Evolutionary conservation across 1,140 invertebrate genomes (phyloP).

Genomic region (Planococcus citri): DNA sequence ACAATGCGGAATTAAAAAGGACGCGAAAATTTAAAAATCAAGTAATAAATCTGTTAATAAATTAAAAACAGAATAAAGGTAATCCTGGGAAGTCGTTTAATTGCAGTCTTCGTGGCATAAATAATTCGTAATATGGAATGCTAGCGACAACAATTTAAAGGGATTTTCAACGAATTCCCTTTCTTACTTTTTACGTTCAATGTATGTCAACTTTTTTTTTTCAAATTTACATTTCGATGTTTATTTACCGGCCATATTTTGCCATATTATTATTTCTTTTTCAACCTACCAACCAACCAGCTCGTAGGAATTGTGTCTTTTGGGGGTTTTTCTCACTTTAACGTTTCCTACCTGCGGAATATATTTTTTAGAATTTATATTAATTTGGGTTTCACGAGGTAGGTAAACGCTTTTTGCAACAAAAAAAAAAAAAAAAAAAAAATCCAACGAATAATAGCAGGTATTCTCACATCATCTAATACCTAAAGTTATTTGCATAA

Average conservation of each 20-base stretch:
- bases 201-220: background rate
- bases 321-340: no score
- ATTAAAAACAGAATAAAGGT: conserved; percentile 8
- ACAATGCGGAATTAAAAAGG: background rate
- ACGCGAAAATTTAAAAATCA: background rate
- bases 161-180: background rate
- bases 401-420: background rate
- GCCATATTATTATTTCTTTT: background rate
- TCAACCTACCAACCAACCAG: background rate
- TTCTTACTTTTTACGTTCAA: background rate
- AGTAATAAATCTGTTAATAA: conserved; percentile 3
- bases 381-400: background rate
- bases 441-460: background rate
- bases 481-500: background rate
- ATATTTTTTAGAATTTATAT: background rate
- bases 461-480: no score
- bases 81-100: background rate
- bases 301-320: background rate
- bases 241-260: no score
- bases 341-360: background rate
- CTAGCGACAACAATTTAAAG: background rate
- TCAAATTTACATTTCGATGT: background rate
- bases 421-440: no score
- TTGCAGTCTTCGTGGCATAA: background rate
- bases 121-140: conserved; percentile 7